Conservation (phyloP, 2,113 vertebrate species). For the Vulpes lagopus region DNA sequence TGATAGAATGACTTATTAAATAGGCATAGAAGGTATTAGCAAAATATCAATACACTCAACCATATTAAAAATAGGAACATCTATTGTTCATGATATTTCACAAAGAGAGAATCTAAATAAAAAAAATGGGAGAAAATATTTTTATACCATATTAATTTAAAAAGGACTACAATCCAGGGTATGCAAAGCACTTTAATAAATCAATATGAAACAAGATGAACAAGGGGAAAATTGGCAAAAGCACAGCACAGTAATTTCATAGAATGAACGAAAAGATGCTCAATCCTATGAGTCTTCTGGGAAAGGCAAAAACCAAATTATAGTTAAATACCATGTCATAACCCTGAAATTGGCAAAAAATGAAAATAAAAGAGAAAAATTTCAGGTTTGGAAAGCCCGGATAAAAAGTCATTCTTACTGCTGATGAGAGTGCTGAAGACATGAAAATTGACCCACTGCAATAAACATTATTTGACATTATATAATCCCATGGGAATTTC, state of each 20-base stretch:
- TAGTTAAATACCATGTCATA: background rate
- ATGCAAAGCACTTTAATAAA: background rate
- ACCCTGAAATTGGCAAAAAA: background rate
- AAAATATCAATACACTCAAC: conserved; percentile 23
- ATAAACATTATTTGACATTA: background rate
- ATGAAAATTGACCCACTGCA: background rate
- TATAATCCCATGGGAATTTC: background rate
- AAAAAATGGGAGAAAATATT: background rate
- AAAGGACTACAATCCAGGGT: background rate
- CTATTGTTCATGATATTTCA: background rate
- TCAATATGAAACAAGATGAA: background rate
- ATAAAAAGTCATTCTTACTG: background rate
- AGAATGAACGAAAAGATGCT: conserved; percentile 21
- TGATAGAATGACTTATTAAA: background rate
- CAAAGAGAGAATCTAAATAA: background rate
- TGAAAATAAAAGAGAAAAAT: background rate
- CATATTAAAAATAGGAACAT: conserved; percentile 28
- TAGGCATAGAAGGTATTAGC: background rate
- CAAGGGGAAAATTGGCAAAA: background rate
- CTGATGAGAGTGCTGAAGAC: background rate
- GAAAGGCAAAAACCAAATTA: background rate
- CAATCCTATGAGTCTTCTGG: background rate
- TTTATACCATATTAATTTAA: background rate
- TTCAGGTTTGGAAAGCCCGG: background rate
- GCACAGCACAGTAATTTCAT: background rate